A percentile compares a stretch with the other conserved stretches of the same genome.
Evolutionary conservation across 92 coral and sea anemone genomes (phyloP).

Genomic region (Virgularia gustaviana): DNA sequence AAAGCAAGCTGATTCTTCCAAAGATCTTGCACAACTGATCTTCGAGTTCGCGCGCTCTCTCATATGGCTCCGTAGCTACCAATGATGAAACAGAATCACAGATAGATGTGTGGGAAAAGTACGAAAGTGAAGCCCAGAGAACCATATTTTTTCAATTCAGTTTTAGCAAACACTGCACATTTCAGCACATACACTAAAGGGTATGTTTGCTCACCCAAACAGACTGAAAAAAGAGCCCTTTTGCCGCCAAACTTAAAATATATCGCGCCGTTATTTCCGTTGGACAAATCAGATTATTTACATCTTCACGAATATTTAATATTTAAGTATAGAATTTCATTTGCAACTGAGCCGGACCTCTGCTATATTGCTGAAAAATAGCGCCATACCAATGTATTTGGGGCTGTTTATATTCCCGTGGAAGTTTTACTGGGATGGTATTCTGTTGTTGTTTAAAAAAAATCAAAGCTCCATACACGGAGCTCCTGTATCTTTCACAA

Average conservation of each 20-base stretch:
- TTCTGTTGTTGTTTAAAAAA: background rate
- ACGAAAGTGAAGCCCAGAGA: no score
- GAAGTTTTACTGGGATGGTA: background rate
- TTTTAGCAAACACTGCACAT: no score
- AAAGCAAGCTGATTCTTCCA: constrained; percentile 20
- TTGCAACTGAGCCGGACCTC: background rate
- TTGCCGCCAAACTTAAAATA: no score
- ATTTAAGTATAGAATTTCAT: background rate
- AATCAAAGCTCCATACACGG: background rate
- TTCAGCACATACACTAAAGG: no score
- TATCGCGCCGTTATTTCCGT: no score
- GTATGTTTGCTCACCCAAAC: no score
- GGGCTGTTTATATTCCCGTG: background rate
- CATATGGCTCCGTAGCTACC: background rate
- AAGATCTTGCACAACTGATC: constrained; percentile 24
- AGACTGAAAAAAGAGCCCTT: no score
- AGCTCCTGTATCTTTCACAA: background rate
- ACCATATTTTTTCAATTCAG: no score
- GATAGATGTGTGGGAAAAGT: no score
- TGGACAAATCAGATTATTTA: background rate
- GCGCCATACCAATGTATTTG: background rate
- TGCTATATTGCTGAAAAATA: background rate
- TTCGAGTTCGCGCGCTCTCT: constrained; percentile 8
- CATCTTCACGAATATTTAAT: constrained; percentile 3
- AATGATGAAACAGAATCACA: constrained; percentile 4